These are phyloP conservation scores for Mythimna ferrago DNA, from an alignment of 2,888 invertebrate genomes.

Conservation along the genomic window DNA sequence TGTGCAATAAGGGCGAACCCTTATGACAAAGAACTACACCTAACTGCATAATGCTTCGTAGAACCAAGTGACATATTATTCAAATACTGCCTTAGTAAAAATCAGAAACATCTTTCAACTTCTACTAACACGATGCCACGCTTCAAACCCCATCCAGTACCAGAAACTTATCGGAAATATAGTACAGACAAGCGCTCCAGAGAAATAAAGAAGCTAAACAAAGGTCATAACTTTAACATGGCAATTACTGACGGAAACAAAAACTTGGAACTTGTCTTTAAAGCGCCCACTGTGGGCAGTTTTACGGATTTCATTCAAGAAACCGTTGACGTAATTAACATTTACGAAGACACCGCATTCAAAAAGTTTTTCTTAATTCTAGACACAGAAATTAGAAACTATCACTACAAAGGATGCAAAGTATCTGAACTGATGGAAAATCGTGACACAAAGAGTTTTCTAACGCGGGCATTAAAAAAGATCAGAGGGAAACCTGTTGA, in stretches of 20 bases:
- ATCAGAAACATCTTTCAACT: slow-evolving; percentile 18
- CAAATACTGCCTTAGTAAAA: neutral
- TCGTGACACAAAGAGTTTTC: slow-evolving; percentile 57
- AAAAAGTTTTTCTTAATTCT: slow-evolving; percentile 65
- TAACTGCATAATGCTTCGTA: neutral
- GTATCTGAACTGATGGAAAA: slow-evolving; percentile 69
- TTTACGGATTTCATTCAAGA: slow-evolving; percentile 75
- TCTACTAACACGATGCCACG: neutral
- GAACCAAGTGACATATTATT: neutral
- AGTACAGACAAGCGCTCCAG: neutral
- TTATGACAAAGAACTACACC: neutral
- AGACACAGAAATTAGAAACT: slow-evolving; percentile 71
- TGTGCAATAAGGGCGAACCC: no score
- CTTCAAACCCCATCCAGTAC: neutral
- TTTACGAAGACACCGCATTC: slow-evolving; percentile 71
- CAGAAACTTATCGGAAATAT: neutral
- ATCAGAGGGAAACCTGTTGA: slow-evolving; percentile 58
- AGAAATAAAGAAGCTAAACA: neutral
- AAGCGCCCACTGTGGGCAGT: slow-evolving; percentile 13
- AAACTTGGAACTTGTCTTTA: neutral
- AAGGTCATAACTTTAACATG: neutral
- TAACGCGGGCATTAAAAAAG: slow-evolving; percentile 64
- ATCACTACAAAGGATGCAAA: slow-evolving; percentile 70
- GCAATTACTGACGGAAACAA: neutral
- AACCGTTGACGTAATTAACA: slow-evolving; percentile 61